Percentiles rank a stretch among this genome's conserved stretches.
phyloP scores from a whole-genome alignment of 2,113 vertebrate genomes.

The Pleuronectes platessa region DNA sequence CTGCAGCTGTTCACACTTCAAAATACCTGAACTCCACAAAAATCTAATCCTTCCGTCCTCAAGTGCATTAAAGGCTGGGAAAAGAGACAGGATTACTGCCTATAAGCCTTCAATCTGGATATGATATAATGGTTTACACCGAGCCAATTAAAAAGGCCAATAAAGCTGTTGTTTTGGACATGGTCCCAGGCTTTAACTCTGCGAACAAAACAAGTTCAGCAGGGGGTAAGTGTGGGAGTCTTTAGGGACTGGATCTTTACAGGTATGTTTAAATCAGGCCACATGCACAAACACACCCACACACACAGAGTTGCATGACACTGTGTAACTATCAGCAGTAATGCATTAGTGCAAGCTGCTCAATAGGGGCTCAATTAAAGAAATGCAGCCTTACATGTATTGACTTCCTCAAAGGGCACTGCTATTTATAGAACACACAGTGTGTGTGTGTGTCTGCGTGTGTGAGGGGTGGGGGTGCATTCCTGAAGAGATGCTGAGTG shows the following conservation, averaged over 20 bases:
- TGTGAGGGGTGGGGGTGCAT: conserved; percentile 4
- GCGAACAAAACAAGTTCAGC: conserved; percentile 11
- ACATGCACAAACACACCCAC: background rate
- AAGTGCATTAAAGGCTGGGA: background rate
- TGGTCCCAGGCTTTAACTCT: background rate
- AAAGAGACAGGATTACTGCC: background rate
- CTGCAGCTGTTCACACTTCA: background rate
- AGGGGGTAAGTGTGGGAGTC: background rate
- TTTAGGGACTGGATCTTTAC: conserved; percentile 25
- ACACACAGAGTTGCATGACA: conserved; percentile 5
- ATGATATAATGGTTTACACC: background rate
- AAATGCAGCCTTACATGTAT: conserved; percentile 45
- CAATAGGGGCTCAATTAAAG: conserved; percentile 62
- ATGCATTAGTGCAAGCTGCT: conserved; percentile 25
- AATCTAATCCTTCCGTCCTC: background rate
- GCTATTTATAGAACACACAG: conserved; percentile 50
- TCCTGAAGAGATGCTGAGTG: conserved; percentile 62
- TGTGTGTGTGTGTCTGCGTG: conserved; percentile 17
- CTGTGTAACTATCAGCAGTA: conserved; percentile 29
- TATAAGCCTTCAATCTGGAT: background rate
- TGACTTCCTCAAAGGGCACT: conserved; percentile 47
- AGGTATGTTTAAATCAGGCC: conserved; percentile 3
- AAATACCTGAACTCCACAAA: conserved; percentile 6
- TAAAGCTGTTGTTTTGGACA: background rate
- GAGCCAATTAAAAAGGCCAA: background rate